These are phyloP conservation scores for Apteryx owenii DNA, from an alignment of 2,113 vertebrate species.

Conservation along the genomic window DNA sequence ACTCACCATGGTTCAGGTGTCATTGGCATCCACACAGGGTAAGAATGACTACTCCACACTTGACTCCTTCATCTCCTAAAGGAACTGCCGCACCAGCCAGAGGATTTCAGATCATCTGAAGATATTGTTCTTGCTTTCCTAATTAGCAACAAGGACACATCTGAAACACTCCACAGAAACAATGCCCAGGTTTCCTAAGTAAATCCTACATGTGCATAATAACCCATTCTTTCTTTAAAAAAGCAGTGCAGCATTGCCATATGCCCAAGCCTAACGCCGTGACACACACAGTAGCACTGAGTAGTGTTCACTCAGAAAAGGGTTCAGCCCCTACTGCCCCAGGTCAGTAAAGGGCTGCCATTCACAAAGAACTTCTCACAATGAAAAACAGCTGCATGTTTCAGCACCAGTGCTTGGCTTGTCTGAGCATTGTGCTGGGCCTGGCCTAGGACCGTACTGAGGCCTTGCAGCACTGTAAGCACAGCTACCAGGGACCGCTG, in stretches of 20 bases:
- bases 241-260: background rate
- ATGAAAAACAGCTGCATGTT: rapidly evolving
- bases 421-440: background rate
- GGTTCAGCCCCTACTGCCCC: background rate
- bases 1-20: background rate
- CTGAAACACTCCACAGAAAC: background rate
- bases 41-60: rapidly evolving
- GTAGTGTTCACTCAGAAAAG: background rate
- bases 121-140: background rate
- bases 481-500: background rate
- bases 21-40: rapidly evolving
- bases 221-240: background rate
- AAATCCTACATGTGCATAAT: background rate
- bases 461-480: background rate
- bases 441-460: background rate
- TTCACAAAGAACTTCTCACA: background rate
- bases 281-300: rapidly evolving
- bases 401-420: rapidly evolving
- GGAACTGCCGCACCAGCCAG: background rate
- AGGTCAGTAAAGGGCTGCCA: background rate
- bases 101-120: background rate
- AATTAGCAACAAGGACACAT: background rate
- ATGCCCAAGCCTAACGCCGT: background rate
- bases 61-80: background rate
- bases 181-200: background rate